Conservation (phyloP, 2,797 vertebrate genomes). For the Lithobates pipiens region DNA sequence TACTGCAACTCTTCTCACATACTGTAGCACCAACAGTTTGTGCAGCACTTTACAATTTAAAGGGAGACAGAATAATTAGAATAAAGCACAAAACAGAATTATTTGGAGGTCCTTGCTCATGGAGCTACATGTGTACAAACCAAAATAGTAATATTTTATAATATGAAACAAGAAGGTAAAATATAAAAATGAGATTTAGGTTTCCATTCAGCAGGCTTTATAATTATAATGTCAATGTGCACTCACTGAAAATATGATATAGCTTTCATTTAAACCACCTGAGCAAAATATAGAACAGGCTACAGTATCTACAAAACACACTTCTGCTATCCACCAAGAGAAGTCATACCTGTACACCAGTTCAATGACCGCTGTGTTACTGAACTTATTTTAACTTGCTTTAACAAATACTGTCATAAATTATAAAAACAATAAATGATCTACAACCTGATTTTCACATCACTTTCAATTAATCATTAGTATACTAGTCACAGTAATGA, state of each 20-base stretch:
- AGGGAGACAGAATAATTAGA: no score
- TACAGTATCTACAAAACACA: background rate
- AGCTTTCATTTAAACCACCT: background rate
- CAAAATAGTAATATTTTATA: no score
- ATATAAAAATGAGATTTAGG: no score
- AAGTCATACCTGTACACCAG: slow-evolving; percentile 15
- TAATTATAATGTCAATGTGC: background rate
- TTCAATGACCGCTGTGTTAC: slow-evolving; percentile 39
- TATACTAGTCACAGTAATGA: slow-evolving; percentile 24
- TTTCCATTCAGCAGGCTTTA: no score
- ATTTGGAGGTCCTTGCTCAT: no score
- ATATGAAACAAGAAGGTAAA: no score
- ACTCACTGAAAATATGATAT: background rate
- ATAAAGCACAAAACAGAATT: no score
- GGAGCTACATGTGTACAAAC: no score
- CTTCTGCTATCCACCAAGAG: background rate
- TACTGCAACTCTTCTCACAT: no score
- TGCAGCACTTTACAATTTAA: no score
- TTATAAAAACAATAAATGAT: slow-evolving; percentile 53
- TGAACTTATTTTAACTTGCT: slow-evolving; percentile 42
- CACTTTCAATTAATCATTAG: slow-evolving; percentile 24
- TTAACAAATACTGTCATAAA: slow-evolving; percentile 43
- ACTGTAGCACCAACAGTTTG: no score
- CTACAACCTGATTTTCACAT: slow-evolving; percentile 9
- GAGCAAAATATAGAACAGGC: background rate